Evolutionary conservation across 2,888 invertebrate species (phyloP).

Genomic region (Lycia hirtaria): DNA sequence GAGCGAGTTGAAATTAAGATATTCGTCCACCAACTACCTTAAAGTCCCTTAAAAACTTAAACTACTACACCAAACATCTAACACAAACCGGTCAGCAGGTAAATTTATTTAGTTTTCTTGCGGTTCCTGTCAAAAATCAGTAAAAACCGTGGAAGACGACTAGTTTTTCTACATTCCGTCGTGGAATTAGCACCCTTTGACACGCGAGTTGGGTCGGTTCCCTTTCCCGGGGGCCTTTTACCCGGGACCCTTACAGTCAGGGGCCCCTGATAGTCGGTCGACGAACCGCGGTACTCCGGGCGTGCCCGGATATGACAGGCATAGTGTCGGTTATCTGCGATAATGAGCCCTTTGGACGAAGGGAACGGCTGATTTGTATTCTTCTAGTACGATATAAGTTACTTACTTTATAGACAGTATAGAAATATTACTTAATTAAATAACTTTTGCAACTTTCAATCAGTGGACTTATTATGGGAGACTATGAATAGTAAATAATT

Average conservation of each 20-base stretch:
- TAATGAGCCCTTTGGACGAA: conserved; percentile 13
- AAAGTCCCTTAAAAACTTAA: too few relatives aligned
- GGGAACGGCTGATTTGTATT: conserved; percentile 6
- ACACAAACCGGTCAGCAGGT: too few relatives aligned
- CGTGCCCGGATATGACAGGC: background rate
- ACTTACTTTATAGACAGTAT: too few relatives aligned
- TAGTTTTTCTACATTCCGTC: conserved; percentile 1
- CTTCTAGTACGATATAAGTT: background rate
- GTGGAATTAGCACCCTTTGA: conserved; percentile 34
- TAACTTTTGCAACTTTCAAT: too few relatives aligned
- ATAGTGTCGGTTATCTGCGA: background rate
- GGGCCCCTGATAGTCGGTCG: conserved; percentile 2
- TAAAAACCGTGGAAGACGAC: background rate
- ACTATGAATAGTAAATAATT: too few relatives aligned
- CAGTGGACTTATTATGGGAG: too few relatives aligned
- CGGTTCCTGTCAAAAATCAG: background rate
- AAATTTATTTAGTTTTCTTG: background rate
- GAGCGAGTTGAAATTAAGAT: too few relatives aligned
- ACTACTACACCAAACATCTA: too few relatives aligned
- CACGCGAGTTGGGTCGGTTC: conserved; percentile 28
- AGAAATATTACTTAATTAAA: too few relatives aligned
- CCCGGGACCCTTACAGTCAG: background rate
- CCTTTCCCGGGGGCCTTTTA: background rate
- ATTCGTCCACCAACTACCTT: too few relatives aligned
- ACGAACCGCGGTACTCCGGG: background rate